phyloP scores from a whole-genome alignment of 1,140 invertebrate species.

The Apis mellifera region Amel_HAv3.1 CM009940.2:4427501-4428000 shows the following conservation, averaged over 20 bases:
- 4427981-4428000: neutral
- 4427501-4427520: neutral
- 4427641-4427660: neutral
- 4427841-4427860: slow-evolving; percentile 13
- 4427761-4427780: too few relatives aligned
- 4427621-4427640: neutral
- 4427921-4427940: neutral
- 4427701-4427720: too few relatives aligned
- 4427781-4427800: neutral
- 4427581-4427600: too few relatives aligned
- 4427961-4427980: neutral
- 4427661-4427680: too few relatives aligned
- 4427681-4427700: neutral
- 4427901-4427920: neutral
- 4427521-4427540: neutral
- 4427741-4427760: too few relatives aligned
- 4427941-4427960: neutral
- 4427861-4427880: slow-evolving; percentile 2
- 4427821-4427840: slow-evolving; percentile 16
- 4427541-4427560: neutral
- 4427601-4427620: neutral
- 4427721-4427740: too few relatives aligned
- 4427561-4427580: too few relatives aligned
- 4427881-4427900: neutral
- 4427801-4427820: neutral